Base-by-base conservation (phyloP, 2,888 invertebrate genomes). In the Pammene aurita region DNA sequence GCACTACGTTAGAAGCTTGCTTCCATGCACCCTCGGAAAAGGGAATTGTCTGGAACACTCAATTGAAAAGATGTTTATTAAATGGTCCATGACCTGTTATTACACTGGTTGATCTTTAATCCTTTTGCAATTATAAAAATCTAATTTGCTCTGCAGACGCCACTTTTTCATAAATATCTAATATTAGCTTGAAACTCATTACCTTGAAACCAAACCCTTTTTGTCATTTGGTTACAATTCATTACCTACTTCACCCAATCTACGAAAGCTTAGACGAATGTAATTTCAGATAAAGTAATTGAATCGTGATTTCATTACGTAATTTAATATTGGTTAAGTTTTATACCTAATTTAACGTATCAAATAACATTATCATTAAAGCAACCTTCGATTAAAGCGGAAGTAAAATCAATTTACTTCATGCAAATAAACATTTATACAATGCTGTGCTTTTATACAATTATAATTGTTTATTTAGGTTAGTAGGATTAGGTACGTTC, bases 321-420 rank as follows among this genome's bases (percentile, higher is more conserved):
- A 44, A 58, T 26, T 58, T 42, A 26, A 26, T 58, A 58, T 35
- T 55, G 10, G 35, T 16, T 9, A 14, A 34, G 9, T 60, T n/a
- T 60, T 13, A 26, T 26, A 4, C 26, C 6, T 46, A 60, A 34
- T 58, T 44, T 11, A 10, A 46, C 14, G 7, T 14, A n/a, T 61
- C 16, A 5, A 11, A 61, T 48, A 46, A 16, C 34, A 7, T 48
- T 61, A 18, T n/a, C 5, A 38, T 16, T 11, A 50, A 38, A 16
- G 11, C 6, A 56, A 6, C 26, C 16, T 38, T 16, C 13, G 48
- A 16, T 35, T 11, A 42, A 16, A 35, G 50, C 18, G 9, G 11
- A 50, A 18, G 18, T 50, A 5, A 16, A 48, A 48, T 61, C 14
- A n/a, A 61, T 61, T 35, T 35, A 34, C 34, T 14, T 34, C 10